Conservation (phyloP, 1,140 invertebrate genomes). For the Schlechtendalia chinensis region DNA sequence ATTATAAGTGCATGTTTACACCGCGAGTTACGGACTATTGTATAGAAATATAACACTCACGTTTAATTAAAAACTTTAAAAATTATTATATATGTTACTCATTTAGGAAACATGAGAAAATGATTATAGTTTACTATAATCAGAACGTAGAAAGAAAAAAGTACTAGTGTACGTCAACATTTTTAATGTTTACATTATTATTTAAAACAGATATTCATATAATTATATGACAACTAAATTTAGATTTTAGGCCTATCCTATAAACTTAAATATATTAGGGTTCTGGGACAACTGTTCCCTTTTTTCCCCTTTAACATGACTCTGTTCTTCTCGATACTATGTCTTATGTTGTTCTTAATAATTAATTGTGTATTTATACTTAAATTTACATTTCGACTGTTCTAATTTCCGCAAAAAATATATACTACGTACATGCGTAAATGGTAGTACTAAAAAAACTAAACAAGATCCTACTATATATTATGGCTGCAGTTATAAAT, state of each 20-base stretch:
- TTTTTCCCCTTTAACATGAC: no score
- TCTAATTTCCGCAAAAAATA: conserved; percentile 1
- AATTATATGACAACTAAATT: not conserved
- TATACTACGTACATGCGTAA: not conserved
- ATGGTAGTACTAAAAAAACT: conserved; percentile 7
- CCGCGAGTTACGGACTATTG: not conserved
- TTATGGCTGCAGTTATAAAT: conserved; percentile 12
- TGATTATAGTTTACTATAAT: no score
- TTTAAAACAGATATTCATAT: not conserved
- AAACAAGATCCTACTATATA: not conserved
- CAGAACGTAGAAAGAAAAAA: no score
- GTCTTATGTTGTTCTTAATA: not conserved
- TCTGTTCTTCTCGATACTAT: not conserved
- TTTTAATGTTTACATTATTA: not conserved
- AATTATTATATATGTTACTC: not conserved
- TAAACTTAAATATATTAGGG: no score
- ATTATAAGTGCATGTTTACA: no score
- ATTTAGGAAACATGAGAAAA: not conserved
- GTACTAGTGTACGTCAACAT: no score
- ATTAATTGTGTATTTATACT: not conserved
- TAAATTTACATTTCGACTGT: not conserved
- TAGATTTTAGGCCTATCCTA: not conserved
- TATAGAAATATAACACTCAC: not conserved
- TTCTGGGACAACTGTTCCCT: no score
- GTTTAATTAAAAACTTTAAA: not conserved